phyloP scores from a whole-genome alignment of 2,888 invertebrate species.

The Dugesia japonica region DNA sequence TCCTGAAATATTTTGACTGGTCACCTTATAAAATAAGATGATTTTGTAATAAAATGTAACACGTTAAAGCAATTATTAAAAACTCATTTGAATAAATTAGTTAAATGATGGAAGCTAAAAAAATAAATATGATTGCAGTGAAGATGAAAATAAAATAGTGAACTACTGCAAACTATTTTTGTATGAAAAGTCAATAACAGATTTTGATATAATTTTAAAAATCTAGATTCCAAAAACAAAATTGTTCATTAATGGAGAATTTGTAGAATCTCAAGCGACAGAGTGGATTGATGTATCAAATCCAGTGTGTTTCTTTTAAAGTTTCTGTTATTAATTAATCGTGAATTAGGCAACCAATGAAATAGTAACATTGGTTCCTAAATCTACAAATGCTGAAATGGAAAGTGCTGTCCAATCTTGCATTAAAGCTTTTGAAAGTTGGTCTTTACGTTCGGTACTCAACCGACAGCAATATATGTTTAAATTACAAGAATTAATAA shows the following conservation, averaged over 20 bases:
- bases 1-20: too few relatives aligned
- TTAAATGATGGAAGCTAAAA: too few relatives aligned
- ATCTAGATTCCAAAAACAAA: slow-evolving; percentile 59
- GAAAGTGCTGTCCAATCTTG: slow-evolving; percentile 69
- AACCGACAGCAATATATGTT: slow-evolving; percentile 82
- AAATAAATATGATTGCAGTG: too few relatives aligned
- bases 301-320: slow-evolving; percentile 53
- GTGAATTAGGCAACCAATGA: slow-evolving; percentile 50
- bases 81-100: too few relatives aligned
- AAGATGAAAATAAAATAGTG: too few relatives aligned
- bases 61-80: too few relatives aligned
- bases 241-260: slow-evolving; percentile 82
- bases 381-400: slow-evolving; percentile 73
- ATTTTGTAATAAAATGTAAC: too few relatives aligned
- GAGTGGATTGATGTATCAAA: slow-evolving; percentile 88
- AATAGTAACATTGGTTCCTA: slow-evolving; percentile 64
- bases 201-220: too few relatives aligned
- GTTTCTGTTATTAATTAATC: background rate
- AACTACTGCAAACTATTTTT: too few relatives aligned
- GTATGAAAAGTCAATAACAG: too few relatives aligned
- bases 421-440: slow-evolving; percentile 62
- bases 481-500: slow-evolving; percentile 65
- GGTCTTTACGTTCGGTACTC: slow-evolving; percentile 77
- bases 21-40: too few relatives aligned
- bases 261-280: slow-evolving; percentile 71